Conservation (phyloP, 1,140 invertebrate genomes). For the Laupala kohalensis region DNA sequence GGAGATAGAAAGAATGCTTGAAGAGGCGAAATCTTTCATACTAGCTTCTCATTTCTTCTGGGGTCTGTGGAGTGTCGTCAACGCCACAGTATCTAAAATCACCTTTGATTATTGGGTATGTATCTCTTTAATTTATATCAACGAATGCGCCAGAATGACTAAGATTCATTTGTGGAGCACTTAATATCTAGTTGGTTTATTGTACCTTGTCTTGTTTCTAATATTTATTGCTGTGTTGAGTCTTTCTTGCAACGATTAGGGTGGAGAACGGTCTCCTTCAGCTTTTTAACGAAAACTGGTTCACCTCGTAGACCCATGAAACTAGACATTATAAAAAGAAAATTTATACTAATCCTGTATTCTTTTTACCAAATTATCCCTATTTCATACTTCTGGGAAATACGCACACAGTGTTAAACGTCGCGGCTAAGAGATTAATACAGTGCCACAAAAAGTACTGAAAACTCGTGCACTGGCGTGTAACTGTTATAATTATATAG, state of each 20-base stretch:
- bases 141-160: background rate
- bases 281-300: too few relatives aligned
- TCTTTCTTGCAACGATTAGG: background rate
- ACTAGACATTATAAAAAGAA: too few relatives aligned
- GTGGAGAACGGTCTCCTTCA: background rate
- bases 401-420: too few relatives aligned
- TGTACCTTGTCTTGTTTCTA: background rate
- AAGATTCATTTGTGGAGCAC: background rate
- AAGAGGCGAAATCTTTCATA: constrained; percentile 69
- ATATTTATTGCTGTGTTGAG: background rate
- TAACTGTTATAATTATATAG: too few relatives aligned
- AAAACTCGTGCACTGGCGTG: too few relatives aligned
- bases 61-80: constrained; percentile 82
- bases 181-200: background rate
- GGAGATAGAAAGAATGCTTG: background rate
- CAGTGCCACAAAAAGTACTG: too few relatives aligned
- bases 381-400: too few relatives aligned
- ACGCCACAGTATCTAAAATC: constrained; percentile 75
- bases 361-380: too few relatives aligned
- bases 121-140: background rate
- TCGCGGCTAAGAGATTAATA: too few relatives aligned
- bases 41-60: constrained; percentile 87
- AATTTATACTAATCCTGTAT: too few relatives aligned
- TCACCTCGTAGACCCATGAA: too few relatives aligned
- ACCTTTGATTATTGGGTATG: constrained; percentile 90